Percentiles rank a stretch among this genome's conserved stretches.
Evolutionary conservation across 1,140 invertebrate genomes (phyloP).

Genomic region (Scaptomyza pallida): DNA sequence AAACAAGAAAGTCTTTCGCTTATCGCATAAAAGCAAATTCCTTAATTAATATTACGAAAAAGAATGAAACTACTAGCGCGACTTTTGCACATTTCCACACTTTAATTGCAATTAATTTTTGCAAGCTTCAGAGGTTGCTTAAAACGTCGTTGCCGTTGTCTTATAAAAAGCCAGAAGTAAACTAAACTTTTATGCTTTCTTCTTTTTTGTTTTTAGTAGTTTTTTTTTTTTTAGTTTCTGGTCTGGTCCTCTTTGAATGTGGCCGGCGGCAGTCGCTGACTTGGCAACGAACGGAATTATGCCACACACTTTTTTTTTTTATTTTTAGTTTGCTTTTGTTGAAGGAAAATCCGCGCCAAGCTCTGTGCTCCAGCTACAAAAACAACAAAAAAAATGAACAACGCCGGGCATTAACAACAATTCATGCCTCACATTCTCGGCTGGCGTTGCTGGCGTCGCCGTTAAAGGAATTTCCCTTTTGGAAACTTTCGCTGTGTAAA

Average conservation of each 20-base stretch:
- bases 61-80: background rate
- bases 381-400: background rate
- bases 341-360: slow-evolving; percentile 60
- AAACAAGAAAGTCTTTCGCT: background rate
- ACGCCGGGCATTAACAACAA: slow-evolving; percentile 66
- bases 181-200: slow-evolving; percentile 41
- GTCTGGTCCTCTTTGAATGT: slow-evolving; percentile 6
- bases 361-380: slow-evolving; percentile 31
- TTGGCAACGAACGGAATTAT: slow-evolving; percentile 50
- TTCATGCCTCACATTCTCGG: slow-evolving; percentile 64
- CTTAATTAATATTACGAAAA: slow-evolving; percentile 32
- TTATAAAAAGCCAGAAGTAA: slow-evolving; percentile 57
- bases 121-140: slow-evolving; percentile 47
- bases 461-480: slow-evolving; percentile 66
- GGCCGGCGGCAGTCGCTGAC: slow-evolving; percentile 32
- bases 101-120: slow-evolving; percentile 73
- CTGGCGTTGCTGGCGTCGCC: slow-evolving; percentile 35
- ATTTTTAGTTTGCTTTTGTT: slow-evolving; percentile 9
- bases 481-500: slow-evolving; percentile 78
- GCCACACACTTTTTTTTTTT: slow-evolving; percentile 38
- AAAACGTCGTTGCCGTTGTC: slow-evolving; percentile 61
- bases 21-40: slow-evolving; percentile 8
- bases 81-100: slow-evolving; percentile 50
- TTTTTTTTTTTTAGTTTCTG: slow-evolving; percentile 6
- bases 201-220: slow-evolving; percentile 25